Percentiles rank a stretch among this genome's conserved stretches.
These are phyloP conservation scores for Canis aureus DNA, from an alignment of 2,113 vertebrate genomes.

Conservation along the genomic window DNA sequence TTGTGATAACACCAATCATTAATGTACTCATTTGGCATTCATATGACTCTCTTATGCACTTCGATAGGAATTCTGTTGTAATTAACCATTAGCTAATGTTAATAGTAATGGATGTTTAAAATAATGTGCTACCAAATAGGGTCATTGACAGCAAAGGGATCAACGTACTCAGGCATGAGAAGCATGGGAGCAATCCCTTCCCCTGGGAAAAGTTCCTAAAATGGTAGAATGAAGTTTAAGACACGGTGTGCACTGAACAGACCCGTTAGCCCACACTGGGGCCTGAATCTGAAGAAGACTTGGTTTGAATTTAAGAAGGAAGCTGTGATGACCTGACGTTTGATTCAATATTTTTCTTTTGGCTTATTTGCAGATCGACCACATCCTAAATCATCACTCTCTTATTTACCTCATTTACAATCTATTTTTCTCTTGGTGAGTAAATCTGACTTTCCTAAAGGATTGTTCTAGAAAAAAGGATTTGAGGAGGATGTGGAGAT, in stretches of 20 bases:
- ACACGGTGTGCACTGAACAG: neutral
- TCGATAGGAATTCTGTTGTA: conserved; percentile 86
- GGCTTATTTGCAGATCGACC: neutral
- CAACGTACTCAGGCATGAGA: conserved; percentile 62
- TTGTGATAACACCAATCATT: conserved; percentile 88
- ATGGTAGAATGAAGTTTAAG: neutral
- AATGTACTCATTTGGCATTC: conserved; percentile 87
- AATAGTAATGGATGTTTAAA: conserved; percentile 88
- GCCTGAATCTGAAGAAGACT: neutral
- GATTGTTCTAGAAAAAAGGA: neutral
- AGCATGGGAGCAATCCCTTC: conserved; percentile 44
- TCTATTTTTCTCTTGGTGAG: conserved; percentile 37
- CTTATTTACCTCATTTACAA: neutral
- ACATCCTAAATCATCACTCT: neutral
- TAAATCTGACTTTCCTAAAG: conserved; percentile 49
- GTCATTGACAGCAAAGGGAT: conserved; percentile 81
- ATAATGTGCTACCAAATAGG: conserved; percentile 81
- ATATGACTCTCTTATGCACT: conserved; percentile 86
- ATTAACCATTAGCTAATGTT: conserved; percentile 89
- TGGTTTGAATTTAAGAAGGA: conserved; percentile 29
- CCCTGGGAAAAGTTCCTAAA: conserved; percentile 64
- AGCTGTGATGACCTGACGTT: neutral
- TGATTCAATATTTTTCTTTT: conserved; percentile 40
- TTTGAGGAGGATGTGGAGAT: neutral
- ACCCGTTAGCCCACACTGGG: fast-evolving